Conservation (phyloP, 2,797 vertebrate genomes). For the Parauchenoglanis ngamensis region DNA sequence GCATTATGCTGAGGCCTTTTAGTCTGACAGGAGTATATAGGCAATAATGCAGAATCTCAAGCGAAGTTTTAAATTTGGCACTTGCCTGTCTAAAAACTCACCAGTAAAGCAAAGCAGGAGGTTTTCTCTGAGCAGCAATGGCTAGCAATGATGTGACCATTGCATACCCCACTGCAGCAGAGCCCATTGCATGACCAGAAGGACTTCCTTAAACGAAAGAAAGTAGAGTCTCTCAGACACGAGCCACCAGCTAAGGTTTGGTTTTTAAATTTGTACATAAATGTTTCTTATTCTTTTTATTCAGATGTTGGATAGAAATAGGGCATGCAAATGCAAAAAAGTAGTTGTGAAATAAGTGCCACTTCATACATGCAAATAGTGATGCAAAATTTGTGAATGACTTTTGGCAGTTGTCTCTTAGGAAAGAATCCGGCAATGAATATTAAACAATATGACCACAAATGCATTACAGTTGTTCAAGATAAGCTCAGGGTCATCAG, state of each 20-base stretch:
- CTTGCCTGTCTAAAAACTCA: slow-evolving; percentile 57
- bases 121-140: slow-evolving; percentile 63
- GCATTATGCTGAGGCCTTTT: not conserved
- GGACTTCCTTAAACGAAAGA: slow-evolving; percentile 71
- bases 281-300: not conserved
- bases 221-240: not conserved
- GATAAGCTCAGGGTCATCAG: slow-evolving; percentile 22
- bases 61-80: not conserved
- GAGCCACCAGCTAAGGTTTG: not conserved
- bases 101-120: slow-evolving; percentile 59
- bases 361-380: not conserved
- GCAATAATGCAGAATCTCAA: not conserved
- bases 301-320: not conserved
- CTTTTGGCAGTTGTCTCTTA: not conserved
- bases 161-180: slow-evolving; percentile 90
- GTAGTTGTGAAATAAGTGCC: not conserved
- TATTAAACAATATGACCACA: not conserved
- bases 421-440: not conserved
- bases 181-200: slow-evolving; percentile 93
- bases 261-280: not conserved
- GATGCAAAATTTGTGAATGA: not conserved
- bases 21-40: not conserved
- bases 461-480: not conserved
- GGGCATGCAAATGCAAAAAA: not conserved
- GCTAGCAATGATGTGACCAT: slow-evolving; percentile 89